Evolutionary conservation across 2,797 vertebrate genomes (phyloP).

Genomic region (Poecile montanus): DNA sequence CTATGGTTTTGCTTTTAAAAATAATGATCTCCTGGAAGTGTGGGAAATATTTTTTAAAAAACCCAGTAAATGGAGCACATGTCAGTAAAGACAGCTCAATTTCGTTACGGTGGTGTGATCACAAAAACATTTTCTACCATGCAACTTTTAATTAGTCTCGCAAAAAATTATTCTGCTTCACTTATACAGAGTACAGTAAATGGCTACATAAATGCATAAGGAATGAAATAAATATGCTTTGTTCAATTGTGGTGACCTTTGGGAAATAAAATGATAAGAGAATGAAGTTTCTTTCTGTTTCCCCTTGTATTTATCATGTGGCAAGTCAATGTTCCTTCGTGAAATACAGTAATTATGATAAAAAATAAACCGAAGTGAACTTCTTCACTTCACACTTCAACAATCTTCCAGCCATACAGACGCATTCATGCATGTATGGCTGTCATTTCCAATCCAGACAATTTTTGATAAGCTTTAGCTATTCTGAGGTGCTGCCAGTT

Average conservation of each 20-base stretch:
- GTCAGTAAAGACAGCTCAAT: constrained; percentile 63
- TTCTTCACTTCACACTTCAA: constrained; percentile 70
- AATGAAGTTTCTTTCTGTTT: constrained; percentile 51
- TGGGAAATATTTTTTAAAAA: constrained; percentile 61
- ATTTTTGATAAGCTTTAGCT: constrained; percentile 68
- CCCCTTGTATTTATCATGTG: constrained; percentile 4
- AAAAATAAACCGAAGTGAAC: constrained; percentile 63
- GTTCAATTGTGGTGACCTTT: constrained; percentile 47
- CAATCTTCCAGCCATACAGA: constrained; percentile 59
- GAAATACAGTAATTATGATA: constrained; percentile 68
- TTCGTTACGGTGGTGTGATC: constrained; percentile 66
- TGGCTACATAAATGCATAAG: constrained; percentile 39
- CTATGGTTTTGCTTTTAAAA: not conserved
- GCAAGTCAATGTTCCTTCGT: constrained; percentile 47
- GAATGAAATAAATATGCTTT: constrained; percentile 52
- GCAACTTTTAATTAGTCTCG: constrained; percentile 69
- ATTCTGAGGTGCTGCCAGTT: constrained; percentile 68
- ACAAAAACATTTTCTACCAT: constrained; percentile 68
- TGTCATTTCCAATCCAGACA: constrained; percentile 70
- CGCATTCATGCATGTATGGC: constrained; percentile 69
- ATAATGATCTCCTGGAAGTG: constrained; percentile 5
- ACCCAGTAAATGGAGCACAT: constrained; percentile 37
- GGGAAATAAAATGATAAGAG: constrained; percentile 44
- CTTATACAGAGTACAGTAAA: constrained; percentile 67
- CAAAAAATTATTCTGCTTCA: constrained; percentile 73